These are phyloP conservation scores for Pachycephus smyrnensis DNA, from an alignment of 2,888 invertebrate species.

Conservation along the genomic window DNA sequence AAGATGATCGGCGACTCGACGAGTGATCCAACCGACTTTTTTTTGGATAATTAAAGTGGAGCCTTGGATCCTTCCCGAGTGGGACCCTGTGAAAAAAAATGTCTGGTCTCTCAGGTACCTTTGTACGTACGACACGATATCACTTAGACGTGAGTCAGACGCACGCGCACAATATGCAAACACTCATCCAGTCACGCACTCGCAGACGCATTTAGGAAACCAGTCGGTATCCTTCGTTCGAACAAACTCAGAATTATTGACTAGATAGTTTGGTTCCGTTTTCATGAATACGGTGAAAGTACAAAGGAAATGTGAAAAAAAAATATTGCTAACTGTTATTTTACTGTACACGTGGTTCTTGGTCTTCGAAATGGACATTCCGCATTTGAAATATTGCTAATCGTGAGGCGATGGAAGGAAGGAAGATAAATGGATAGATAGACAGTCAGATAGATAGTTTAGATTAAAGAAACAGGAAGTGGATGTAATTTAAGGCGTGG, in stretches of 20 bases:
- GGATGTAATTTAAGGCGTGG: constrained; percentile 16
- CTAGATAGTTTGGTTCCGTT: not conserved
- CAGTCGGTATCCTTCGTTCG: not conserved
- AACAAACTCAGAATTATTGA: not conserved
- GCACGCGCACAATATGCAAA: not conserved
- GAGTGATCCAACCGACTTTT: not conserved
- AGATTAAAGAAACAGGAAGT: not conserved
- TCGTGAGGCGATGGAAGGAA: not conserved
- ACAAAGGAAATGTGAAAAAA: not conserved
- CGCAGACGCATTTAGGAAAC: not conserved
- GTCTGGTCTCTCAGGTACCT: not conserved
- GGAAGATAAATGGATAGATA: not conserved
- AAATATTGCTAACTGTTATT: not conserved
- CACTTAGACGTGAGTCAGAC: not conserved
- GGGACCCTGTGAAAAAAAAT: not conserved
- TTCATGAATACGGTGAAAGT: not conserved
- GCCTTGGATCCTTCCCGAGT: not conserved
- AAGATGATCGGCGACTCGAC: not conserved
- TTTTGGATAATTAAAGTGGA: not conserved
- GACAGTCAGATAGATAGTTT: not conserved
- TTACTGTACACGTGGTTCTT: not conserved
- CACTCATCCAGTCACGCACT: not conserved
- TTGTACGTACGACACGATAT: not conserved
- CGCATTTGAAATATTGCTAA: not conserved
- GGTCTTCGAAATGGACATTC: not conserved